Percentiles rank a stretch among this genome's conserved stretches.
Conservation (phyloP, 2,113 vertebrate genomes). For the Prionailurus viverrinus region DNA sequence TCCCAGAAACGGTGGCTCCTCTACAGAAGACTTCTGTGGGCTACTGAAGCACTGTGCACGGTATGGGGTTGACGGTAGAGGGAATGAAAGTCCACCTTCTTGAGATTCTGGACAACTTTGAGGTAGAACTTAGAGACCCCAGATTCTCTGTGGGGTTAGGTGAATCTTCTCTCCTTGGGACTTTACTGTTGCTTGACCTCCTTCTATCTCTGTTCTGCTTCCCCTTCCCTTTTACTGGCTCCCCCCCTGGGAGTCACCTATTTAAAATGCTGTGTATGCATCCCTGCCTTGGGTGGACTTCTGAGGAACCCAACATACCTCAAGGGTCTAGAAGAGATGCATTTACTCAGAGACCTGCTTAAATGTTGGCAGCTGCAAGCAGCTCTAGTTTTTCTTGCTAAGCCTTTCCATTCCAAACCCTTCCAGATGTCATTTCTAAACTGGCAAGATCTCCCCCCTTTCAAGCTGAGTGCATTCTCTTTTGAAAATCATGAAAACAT, state of each 20-base stretch:
- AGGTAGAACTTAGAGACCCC: not conserved
- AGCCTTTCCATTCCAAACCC: conserved; percentile 39
- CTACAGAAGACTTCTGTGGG: not conserved
- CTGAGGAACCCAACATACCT: not conserved
- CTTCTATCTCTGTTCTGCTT: not conserved
- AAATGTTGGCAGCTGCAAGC: conserved; percentile 5
- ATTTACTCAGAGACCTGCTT: not conserved
- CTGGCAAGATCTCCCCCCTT: conserved; percentile 47
- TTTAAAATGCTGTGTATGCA: not conserved
- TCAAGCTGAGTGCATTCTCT: conserved; percentile 54
- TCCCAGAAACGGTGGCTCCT: not conserved
- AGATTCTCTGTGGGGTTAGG: not conserved
- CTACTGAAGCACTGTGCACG: not conserved
- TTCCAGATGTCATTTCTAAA: conserved; percentile 74
- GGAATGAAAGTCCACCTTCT: not conserved
- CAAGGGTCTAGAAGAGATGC: not conserved
- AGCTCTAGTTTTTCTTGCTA: not conserved
- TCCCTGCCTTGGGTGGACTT: not conserved
- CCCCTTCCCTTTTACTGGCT: too few species aligned
- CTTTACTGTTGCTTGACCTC: not conserved
- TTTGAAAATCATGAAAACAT: conserved; percentile 68
- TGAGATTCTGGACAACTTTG: not conserved
- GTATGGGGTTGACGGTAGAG: not conserved
- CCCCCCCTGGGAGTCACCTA: not conserved
- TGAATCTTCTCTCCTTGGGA: not conserved